Conservation (phyloP, 2,113 vertebrate species). For the Hemichromis elongatus region DNA sequence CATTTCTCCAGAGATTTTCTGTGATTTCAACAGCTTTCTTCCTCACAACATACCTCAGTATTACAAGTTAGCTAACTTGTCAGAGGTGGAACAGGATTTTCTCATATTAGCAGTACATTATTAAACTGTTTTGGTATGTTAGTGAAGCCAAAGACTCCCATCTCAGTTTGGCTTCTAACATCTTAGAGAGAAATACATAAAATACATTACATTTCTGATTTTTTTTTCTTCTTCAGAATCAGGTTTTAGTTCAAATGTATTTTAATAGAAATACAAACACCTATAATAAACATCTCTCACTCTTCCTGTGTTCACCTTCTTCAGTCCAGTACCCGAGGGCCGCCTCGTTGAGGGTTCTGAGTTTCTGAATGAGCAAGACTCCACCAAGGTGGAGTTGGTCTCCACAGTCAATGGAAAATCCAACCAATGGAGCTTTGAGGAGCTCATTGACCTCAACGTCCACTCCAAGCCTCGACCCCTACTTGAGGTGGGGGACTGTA, state of each 20-base stretch:
- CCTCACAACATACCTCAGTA: background rate
- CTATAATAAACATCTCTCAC: background rate
- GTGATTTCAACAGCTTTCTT: background rate
- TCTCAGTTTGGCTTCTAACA: background rate
- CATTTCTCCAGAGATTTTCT: background rate
- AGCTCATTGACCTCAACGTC: constrained; percentile 76
- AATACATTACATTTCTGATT: background rate
- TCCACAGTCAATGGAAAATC: constrained; percentile 76
- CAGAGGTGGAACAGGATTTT: background rate
- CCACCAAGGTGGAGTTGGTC: constrained; percentile 52
- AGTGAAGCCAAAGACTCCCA: background rate
- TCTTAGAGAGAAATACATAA: background rate
- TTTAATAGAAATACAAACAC: background rate
- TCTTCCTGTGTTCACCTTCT: background rate
- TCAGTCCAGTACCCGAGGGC: constrained; percentile 69
- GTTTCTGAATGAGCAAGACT: constrained; percentile 71
- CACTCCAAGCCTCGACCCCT: constrained; percentile 72
- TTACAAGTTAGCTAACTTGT: background rate
- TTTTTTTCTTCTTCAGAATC: background rate
- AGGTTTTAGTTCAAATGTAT: background rate
- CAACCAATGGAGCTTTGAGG: constrained; percentile 77
- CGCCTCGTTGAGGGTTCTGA: constrained; percentile 56
- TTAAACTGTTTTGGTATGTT: background rate
- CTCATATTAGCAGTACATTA: background rate
- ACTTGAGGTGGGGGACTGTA: constrained; percentile 62